Conservation (phyloP, 2,797 vertebrate species). For the Antennarius maculatus region DNA sequence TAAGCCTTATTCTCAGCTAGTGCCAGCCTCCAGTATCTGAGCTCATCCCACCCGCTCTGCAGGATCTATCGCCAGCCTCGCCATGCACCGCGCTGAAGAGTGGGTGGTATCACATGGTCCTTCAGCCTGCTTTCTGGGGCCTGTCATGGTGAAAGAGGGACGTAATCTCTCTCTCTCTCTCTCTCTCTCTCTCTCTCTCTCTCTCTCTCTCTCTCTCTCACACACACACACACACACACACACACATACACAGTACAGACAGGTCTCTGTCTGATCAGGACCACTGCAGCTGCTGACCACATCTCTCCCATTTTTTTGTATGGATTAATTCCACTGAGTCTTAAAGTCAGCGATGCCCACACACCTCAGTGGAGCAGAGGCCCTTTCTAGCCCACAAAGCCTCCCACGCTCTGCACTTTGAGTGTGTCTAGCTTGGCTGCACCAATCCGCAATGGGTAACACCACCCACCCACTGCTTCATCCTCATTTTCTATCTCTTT, state of each 20-base stretch:
- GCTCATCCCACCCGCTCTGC: conserved; percentile 72
- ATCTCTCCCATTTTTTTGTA: conserved; percentile 28
- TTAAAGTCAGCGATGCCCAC: conserved; percentile 69
- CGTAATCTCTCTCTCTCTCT: too few relatives aligned
- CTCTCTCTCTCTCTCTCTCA: too few relatives aligned
- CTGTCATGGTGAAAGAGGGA: conserved; percentile 52
- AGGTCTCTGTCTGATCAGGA: conserved; percentile 50
- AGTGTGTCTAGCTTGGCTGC: conserved; percentile 53
- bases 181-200: too few relatives aligned
- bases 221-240: conserved; percentile 25
- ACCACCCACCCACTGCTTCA: conserved; percentile 46
- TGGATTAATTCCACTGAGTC: conserved; percentile 51
- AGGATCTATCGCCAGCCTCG: conserved; percentile 64
- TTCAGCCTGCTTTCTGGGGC: conserved; percentile 64
- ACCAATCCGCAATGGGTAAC: conserved; percentile 51
- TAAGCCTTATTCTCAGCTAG: conserved; percentile 72
- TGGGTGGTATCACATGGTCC: conserved; percentile 77
- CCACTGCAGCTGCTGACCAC: conserved; percentile 47
- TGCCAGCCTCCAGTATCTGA: conserved; percentile 75
- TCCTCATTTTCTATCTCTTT: conserved; percentile 36
- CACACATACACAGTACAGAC: conserved; percentile 20
- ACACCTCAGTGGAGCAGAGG: conserved; percentile 63
- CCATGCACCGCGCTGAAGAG: conserved; percentile 65
- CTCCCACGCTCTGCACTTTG: conserved; percentile 69
- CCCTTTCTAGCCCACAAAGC: conserved; percentile 63